Conservation (phyloP, 1,140 invertebrate species). For the Saccostrea echinata region DNA sequence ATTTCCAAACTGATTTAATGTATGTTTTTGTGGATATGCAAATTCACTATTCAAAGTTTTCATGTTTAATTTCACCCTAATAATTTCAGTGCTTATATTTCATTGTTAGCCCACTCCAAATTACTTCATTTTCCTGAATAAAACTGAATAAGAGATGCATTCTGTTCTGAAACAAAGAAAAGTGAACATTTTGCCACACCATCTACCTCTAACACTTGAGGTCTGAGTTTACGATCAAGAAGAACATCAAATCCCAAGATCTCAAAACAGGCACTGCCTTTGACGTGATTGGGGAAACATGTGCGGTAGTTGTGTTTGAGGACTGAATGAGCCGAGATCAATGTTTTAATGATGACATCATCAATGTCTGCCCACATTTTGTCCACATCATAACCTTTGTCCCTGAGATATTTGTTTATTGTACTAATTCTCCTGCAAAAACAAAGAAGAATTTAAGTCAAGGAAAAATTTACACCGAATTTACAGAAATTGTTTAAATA, state of each 20-base stretch:
- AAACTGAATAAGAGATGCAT: too few species aligned
- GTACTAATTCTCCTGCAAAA: constrained; percentile 87
- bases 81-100: too few species aligned
- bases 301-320: constrained; percentile 93
- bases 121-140: too few species aligned
- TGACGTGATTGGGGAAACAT: constrained; percentile 91
- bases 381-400: constrained; percentile 87
- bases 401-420: constrained; percentile 87
- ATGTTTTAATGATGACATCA: constrained; percentile 93
- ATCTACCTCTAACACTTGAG: constrained; percentile 91
- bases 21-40: too few species aligned
- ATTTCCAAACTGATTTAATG: too few species aligned
- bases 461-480: background rate
- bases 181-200: background rate
- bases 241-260: constrained; percentile 93
- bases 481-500: background rate
- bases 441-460: constrained; percentile 46
- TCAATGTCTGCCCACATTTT: constrained; percentile 90
- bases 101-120: too few species aligned
- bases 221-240: constrained; percentile 91
- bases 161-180: background rate
- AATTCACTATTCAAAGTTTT: too few species aligned
- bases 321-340: constrained; percentile 90
- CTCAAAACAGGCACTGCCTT: constrained; percentile 93
- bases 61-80: too few species aligned